Conservation (phyloP, 1,140 invertebrate species). For the Planococcus citri region DNA sequence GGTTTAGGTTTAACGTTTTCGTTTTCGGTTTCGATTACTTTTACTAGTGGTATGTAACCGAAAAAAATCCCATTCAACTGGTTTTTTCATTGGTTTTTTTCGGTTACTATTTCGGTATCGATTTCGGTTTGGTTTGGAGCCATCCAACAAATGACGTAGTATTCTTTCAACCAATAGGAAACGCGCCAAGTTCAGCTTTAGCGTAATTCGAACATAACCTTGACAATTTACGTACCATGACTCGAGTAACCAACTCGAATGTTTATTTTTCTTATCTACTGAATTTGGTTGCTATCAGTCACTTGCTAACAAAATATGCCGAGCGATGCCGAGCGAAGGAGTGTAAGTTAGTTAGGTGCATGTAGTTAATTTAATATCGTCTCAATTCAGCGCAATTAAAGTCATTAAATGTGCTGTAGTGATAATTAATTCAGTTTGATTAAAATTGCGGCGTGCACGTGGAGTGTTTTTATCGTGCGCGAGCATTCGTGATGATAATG, state of each 20-base stretch:
- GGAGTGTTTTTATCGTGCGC: neutral
- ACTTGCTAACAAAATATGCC: neutral
- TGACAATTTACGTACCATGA: neutral
- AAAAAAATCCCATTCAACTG: too few relatives aligned
- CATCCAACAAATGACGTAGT: too few relatives aligned
- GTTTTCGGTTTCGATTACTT: too few relatives aligned
- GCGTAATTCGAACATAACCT: neutral
- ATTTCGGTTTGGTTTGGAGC: too few relatives aligned
- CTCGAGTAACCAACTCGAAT: neutral
- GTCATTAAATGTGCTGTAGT: too few relatives aligned
- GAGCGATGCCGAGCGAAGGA: constrained; percentile 1
- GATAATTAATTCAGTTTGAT: too few relatives aligned
- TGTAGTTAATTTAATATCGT: neutral
- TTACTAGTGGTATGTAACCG: too few relatives aligned
- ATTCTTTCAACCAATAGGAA: neutral
- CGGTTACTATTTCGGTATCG: too few relatives aligned
- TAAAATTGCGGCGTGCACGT: neutral
- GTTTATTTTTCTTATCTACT: constrained; percentile 8
- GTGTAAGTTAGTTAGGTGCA: neutral
- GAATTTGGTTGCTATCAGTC: neutral
- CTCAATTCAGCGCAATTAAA: too few relatives aligned
- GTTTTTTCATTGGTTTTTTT: too few relatives aligned
- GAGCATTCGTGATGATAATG: neutral
- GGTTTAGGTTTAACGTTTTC: too few relatives aligned
- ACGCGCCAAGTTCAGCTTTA: neutral